These are phyloP conservation scores for Lampris megalopsis DNA, from an alignment of 2,113 vertebrate species.

Conservation along the genomic window DNA sequence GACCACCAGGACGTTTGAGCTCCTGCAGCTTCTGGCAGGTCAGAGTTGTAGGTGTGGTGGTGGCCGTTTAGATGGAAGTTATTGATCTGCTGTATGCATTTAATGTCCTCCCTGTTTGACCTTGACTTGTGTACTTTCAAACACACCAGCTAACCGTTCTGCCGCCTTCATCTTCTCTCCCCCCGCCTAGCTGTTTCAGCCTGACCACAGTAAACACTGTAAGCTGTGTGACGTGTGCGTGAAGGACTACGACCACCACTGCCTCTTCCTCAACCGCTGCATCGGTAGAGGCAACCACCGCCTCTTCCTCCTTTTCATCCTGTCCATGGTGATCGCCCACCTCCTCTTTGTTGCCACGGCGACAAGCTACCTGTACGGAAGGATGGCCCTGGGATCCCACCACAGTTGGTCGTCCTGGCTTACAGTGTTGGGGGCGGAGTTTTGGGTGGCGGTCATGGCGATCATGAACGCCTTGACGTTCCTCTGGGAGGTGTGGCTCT, in stretches of 20 bases:
- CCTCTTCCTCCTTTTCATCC: conserved; percentile 82
- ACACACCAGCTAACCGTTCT: no score
- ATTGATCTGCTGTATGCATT: no score
- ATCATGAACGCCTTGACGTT: conserved; percentile 77
- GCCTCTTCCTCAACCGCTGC: conserved; percentile 85
- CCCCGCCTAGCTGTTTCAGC: conserved; percentile 76
- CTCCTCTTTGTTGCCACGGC: conserved; percentile 68
- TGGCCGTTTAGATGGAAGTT: no score
- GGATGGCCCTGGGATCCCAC: conserved; percentile 8
- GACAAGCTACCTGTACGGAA: conserved; percentile 63
- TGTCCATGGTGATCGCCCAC: conserved; percentile 69
- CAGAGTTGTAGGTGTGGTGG: no score
- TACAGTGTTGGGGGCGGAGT: conserved; percentile 67
- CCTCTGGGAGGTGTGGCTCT: conserved; percentile 81
- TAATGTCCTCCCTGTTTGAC: no score
- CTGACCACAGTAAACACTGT: conserved; percentile 83
- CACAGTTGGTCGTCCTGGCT: conserved; percentile 52
- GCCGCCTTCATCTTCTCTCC: neutral
- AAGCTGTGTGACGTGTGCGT: conserved; percentile 84
- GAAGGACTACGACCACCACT: conserved; percentile 86
- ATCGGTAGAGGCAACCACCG: conserved; percentile 81
- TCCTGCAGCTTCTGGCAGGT: neutral
- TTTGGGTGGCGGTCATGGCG: conserved; percentile 78
- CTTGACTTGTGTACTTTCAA: no score
- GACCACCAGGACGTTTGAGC: neutral